phyloP scores from a whole-genome alignment of 2,113 vertebrate genomes.

The Trichechus manatus region DNA sequence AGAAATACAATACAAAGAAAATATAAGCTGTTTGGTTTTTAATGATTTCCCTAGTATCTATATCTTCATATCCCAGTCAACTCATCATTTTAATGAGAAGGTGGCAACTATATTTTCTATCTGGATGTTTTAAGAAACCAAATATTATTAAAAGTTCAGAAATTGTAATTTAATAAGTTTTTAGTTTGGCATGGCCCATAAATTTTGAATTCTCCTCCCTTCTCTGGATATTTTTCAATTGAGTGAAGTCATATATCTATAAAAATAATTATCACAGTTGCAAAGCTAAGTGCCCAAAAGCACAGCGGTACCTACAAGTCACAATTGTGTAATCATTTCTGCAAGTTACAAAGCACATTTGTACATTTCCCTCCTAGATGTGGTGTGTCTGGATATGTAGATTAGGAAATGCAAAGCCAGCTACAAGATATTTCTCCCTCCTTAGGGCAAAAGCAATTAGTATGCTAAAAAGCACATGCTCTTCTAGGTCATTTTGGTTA shows the following conservation, averaged over 20 bases:
- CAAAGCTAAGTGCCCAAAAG: neutral
- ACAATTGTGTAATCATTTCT: constrained; percentile 52
- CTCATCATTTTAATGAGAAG: neutral
- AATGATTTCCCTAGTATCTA: neutral
- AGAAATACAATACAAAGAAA: constrained; percentile 6
- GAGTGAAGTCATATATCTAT: neutral
- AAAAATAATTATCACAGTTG: constrained; percentile 42
- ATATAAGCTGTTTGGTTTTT: neutral
- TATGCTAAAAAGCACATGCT: constrained; percentile 66
- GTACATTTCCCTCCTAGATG: constrained; percentile 72
- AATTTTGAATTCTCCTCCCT: neutral
- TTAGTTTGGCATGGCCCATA: neutral
- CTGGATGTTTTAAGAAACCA: constrained; percentile 3
- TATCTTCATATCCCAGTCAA: neutral
- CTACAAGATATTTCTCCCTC: constrained; percentile 44
- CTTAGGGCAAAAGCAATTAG: constrained; percentile 73
- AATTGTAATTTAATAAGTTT: neutral
- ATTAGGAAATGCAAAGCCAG: constrained; percentile 64
- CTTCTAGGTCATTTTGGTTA: constrained; percentile 80
- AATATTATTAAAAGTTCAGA: neutral
- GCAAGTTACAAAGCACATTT: constrained; percentile 79
- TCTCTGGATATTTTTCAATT: neutral
- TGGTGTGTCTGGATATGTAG: constrained; percentile 13
- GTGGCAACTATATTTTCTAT: neutral
- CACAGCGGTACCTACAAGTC: constrained; percentile 56